Evolutionary conservation across 2,113 vertebrate genomes (phyloP).

Genomic region (Mustela nigripes): DNA sequence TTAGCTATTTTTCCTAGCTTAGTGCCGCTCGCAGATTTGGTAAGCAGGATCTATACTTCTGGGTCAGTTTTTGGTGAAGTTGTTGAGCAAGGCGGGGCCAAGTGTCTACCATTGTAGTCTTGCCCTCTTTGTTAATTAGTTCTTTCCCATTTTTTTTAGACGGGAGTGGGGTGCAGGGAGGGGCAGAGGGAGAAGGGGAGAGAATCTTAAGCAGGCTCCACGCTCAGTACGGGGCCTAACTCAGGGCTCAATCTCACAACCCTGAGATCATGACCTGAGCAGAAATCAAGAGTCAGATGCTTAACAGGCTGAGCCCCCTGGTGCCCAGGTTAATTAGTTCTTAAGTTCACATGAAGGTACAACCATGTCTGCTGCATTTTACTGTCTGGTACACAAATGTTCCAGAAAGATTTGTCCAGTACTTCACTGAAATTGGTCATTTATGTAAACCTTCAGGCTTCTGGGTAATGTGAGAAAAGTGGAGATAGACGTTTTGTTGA

Average conservation of each 20-base stretch:
- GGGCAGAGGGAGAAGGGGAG: background rate
- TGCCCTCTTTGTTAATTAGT: background rate
- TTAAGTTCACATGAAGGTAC: background rate
- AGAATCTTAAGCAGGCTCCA: background rate
- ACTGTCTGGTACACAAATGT: background rate
- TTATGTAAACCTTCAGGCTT: background rate
- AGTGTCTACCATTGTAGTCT: background rate
- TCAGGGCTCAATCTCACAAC: background rate
- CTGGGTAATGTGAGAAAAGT: background rate
- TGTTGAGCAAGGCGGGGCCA: background rate
- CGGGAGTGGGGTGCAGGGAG: background rate
- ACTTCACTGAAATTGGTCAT: background rate
- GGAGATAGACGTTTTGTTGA: background rate
- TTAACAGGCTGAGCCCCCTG: background rate
- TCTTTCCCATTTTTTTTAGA: background rate
- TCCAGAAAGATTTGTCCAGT: background rate
- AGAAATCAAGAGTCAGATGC: background rate
- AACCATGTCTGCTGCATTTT: conserved; percentile 15
- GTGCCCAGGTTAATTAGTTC: background rate
- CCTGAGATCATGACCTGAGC: background rate
- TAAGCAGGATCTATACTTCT: background rate
- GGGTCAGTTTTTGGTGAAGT: background rate
- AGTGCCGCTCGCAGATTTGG: background rate
- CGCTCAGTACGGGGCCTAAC: background rate
- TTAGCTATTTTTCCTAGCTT: conserved; percentile 17